These are phyloP conservation scores for Itoplectis maculator DNA, from an alignment of 2,888 invertebrate species.

Conservation along the genomic window DNA sequence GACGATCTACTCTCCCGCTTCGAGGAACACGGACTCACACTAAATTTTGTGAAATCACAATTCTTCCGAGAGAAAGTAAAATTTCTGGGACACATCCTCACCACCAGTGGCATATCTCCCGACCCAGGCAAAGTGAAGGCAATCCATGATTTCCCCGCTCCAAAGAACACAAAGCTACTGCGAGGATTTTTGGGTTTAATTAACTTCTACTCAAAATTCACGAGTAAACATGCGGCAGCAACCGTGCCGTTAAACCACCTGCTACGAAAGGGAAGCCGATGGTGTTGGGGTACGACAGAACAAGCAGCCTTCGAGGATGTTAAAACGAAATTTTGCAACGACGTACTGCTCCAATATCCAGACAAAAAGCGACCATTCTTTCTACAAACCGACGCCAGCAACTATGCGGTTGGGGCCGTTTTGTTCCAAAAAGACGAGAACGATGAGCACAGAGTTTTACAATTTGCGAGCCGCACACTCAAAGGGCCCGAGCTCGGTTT, in stretches of 20 bases:
- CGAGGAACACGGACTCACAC: background rate
- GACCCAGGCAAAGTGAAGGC: background rate
- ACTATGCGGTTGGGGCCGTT: background rate
- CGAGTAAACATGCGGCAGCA: background rate
- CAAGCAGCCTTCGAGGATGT: background rate
- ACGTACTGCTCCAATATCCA: background rate
- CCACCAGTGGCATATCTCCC: background rate
- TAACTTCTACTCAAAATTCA: conserved; percentile 2
- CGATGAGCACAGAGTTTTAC: background rate
- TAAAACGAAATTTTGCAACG: background rate
- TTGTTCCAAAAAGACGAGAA: background rate
- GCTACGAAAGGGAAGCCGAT: background rate
- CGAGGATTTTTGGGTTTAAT: conserved; percentile 6
- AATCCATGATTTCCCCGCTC: background rate
- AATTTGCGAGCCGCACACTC: conserved; percentile 18
- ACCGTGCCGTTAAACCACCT: background rate
- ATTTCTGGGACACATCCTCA: conserved; percentile 13
- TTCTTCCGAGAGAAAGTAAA: background rate
- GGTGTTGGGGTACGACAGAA: background rate
- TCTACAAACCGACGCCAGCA: background rate
- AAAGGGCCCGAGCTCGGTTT: conserved; percentile 29
- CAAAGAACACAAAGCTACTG: background rate
- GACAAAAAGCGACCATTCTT: background rate
- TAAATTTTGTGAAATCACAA: conserved; percentile 8
- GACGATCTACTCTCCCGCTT: background rate